Evolutionary conservation across 2,888 invertebrate genomes (phyloP).

Genomic region (Tetheella fluctuosa): DNA sequence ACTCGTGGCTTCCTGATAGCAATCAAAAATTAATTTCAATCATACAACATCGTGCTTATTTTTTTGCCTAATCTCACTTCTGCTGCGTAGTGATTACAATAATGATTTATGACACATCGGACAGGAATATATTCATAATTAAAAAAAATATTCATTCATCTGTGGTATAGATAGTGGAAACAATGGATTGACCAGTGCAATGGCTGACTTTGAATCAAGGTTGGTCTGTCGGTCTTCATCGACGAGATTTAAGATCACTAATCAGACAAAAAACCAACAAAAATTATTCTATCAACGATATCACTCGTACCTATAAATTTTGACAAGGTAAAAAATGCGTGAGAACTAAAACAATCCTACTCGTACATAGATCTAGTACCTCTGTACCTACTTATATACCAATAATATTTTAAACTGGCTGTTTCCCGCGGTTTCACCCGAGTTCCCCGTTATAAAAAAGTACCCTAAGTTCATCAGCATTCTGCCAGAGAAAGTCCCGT

Average conservation of each 20-base stretch:
- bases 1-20: constrained; percentile 61
- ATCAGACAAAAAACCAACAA: constrained; percentile 32
- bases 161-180: constrained; percentile 40
- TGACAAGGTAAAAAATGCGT: constrained; percentile 27
- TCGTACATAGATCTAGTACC: constrained; percentile 9
- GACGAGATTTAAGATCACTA: constrained; percentile 35
- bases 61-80: constrained; percentile 54
- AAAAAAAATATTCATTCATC: constrained; percentile 48
- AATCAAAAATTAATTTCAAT: constrained; percentile 70
- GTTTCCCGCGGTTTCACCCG: no score
- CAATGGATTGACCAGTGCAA: constrained; percentile 43
- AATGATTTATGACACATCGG: constrained; percentile 48
- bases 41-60: constrained; percentile 41
- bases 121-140: constrained; percentile 42
- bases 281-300: constrained; percentile 29
- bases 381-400: no score
- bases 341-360: constrained; percentile 39
- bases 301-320: constrained; percentile 15
- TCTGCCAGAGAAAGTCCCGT: no score
- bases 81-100: constrained; percentile 46
- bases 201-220: constrained; percentile 55
- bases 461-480: no score
- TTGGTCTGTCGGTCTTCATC: constrained; percentile 35
- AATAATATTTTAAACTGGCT: not conserved
- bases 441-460: no score